Evolutionary conservation across 2,888 invertebrate genomes (phyloP).

Genomic region (Thereva nobilitata): DNA sequence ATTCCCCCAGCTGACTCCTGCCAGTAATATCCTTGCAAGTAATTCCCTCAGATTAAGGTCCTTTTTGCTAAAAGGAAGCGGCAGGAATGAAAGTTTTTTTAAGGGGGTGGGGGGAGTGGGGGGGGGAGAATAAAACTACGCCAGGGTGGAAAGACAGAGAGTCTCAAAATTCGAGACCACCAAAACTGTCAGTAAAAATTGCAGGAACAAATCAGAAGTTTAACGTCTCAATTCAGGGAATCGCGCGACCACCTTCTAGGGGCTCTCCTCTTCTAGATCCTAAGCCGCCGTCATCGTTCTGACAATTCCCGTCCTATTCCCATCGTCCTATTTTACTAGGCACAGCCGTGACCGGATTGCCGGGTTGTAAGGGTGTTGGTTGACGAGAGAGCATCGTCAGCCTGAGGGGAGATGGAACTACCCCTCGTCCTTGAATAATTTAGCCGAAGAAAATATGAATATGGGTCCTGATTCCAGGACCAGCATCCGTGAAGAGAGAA

Average conservation of each 20-base stretch:
- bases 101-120: background rate
- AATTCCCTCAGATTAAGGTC: slow-evolving; percentile 2
- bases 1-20: background rate
- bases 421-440: slow-evolving; percentile 1
- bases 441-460: slow-evolving; percentile 24
- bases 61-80: background rate
- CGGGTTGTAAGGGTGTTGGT: too few species aligned
- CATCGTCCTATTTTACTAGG: background rate
- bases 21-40: slow-evolving; percentile 7
- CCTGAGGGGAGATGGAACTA: too few species aligned
- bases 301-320: background rate
- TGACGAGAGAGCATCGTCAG: too few species aligned
- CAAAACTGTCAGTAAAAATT: slow-evolving; percentile 17
- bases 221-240: slow-evolving; percentile 23
- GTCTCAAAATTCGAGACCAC: too few species aligned
- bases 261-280: slow-evolving; percentile 13
- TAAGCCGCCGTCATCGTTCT: slow-evolving; percentile 1
- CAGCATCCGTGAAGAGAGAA: background rate
- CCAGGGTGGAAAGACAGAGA: too few species aligned
- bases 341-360: too few species aligned
- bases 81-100: too few species aligned
- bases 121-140: background rate
- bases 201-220: slow-evolving; percentile 32
- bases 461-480: slow-evolving; percentile 8
- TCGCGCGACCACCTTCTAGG: slow-evolving; percentile 2